Conservation (phyloP, 2,888 invertebrate species). For the Polyommatus iphigenia region DNA sequence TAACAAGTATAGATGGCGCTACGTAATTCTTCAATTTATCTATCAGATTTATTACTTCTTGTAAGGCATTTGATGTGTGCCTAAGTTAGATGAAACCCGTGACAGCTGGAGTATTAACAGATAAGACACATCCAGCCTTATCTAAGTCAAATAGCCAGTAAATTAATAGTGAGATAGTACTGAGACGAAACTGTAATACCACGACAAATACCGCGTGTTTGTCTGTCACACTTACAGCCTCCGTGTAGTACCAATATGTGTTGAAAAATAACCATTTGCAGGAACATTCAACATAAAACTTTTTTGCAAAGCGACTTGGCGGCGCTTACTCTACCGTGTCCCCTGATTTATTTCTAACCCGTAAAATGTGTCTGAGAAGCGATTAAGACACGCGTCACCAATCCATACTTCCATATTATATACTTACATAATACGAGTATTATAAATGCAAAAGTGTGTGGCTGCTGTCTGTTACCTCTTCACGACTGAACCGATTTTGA, state of each 20-base stretch:
- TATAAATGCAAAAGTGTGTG: too few relatives aligned
- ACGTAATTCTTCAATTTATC: not conserved
- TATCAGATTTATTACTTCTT: constrained; percentile 43
- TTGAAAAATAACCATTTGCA: not conserved
- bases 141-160: constrained; percentile 23
- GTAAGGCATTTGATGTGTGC: constrained; percentile 5
- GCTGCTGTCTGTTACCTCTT: too few relatives aligned
- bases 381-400: too few relatives aligned
- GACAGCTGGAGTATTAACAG: constrained; percentile 79
- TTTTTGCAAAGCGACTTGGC: not conserved
- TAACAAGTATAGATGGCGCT: not conserved
- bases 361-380: too few relatives aligned
- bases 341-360: too few relatives aligned
- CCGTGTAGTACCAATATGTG: not conserved
- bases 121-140: constrained; percentile 52
- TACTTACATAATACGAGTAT: too few relatives aligned
- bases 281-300: not conserved
- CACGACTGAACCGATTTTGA: too few relatives aligned
- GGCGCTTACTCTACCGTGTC: not conserved
- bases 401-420: too few relatives aligned
- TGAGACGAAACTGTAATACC: constrained; percentile 22
- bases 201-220: constrained; percentile 26
- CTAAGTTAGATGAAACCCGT: constrained; percentile 39
- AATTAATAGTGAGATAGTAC: constrained; percentile 27
- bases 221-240: constrained; percentile 27